Percentiles rank a stretch among this genome's conserved stretches.
phyloP scores from a whole-genome alignment of 1,140 invertebrate genomes.

The Drosophila obscura region DNA sequence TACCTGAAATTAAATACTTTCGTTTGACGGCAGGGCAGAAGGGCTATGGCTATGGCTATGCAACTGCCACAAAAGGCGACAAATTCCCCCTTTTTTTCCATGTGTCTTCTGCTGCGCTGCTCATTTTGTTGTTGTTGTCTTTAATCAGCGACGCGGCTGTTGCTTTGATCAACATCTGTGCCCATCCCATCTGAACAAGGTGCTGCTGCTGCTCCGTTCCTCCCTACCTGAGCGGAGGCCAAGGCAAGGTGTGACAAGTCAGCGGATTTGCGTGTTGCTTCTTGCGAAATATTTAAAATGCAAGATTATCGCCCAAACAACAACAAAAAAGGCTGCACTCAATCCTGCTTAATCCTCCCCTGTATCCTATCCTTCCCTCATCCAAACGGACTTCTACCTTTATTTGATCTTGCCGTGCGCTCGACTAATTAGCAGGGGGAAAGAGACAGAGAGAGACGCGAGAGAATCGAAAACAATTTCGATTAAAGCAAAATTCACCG shows the following conservation, averaged over 20 bases:
- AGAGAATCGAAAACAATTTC: constrained; percentile 63
- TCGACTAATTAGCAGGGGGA: constrained; percentile 70
- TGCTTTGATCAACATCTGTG: constrained; percentile 68
- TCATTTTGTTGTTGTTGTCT: constrained; percentile 41
- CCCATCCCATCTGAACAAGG: constrained; percentile 39
- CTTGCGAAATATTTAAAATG: constrained; percentile 79
- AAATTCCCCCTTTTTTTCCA: constrained; percentile 71
- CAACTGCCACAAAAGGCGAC: constrained; percentile 66
- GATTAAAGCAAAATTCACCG: constrained; percentile 66
- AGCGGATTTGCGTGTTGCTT: constrained; percentile 80
- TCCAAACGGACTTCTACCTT: constrained; percentile 14
- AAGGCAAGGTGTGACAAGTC: constrained; percentile 76
- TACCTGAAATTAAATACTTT: constrained; percentile 81
- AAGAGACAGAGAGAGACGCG: background rate
- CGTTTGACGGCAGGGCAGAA: constrained; percentile 44
- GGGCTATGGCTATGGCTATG: constrained; percentile 1
- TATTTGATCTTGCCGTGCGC: constrained; percentile 48
- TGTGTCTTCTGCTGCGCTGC: constrained; percentile 30
- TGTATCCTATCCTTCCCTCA: constrained; percentile 6
- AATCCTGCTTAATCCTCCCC: constrained; percentile 64
- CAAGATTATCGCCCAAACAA: constrained; percentile 61
- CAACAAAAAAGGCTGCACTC: constrained; percentile 55
- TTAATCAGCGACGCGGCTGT: constrained; percentile 78
- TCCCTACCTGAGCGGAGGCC: constrained; percentile 15
- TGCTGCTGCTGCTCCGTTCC: constrained; percentile 17